phyloP scores from a whole-genome alignment of 2,888 invertebrate species.

The Lagria hirta region DNA sequence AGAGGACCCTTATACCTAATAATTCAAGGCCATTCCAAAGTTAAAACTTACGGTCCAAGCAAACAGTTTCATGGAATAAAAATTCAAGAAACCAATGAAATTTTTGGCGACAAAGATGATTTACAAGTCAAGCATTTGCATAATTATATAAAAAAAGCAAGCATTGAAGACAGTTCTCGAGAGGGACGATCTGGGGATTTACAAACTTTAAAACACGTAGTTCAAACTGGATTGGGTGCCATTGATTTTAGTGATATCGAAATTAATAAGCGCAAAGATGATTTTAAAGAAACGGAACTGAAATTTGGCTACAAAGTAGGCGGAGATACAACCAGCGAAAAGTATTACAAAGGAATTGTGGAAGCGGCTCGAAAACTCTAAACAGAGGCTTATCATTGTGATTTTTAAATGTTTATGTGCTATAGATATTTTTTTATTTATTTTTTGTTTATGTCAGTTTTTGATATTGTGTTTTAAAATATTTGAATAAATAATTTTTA shows the following conservation, averaged over 20 bases:
- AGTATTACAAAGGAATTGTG: conserved; percentile 64
- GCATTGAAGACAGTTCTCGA: conserved; percentile 29
- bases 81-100: conserved; percentile 59
- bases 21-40: conserved; percentile 83
- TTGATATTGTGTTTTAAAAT: conserved; percentile 4
- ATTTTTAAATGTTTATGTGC: conserved; percentile 24
- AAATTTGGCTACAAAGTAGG: conserved; percentile 62
- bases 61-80: conserved; percentile 55
- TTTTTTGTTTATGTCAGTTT: conserved; percentile 24
- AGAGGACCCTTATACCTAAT: conserved; percentile 72
- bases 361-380: conserved; percentile 54
- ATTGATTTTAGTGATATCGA: conserved; percentile 45
- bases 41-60: conserved; percentile 76
- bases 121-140: conserved; percentile 63
- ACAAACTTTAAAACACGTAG: conserved; percentile 51
- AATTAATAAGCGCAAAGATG: conserved; percentile 20
- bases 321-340: conserved; percentile 59
- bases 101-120: conserved; percentile 52
- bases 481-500: conserved; percentile 18
- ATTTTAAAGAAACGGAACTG: conserved; percentile 60
- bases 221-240: conserved; percentile 51
- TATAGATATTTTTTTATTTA: conserved; percentile 25
- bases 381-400: conserved; percentile 28
- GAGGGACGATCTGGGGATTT: conserved; percentile 45
- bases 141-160: conserved; percentile 42